phyloP scores from a whole-genome alignment of 2,797 vertebrate species.

The Pseudochirops cupreus region DNA sequence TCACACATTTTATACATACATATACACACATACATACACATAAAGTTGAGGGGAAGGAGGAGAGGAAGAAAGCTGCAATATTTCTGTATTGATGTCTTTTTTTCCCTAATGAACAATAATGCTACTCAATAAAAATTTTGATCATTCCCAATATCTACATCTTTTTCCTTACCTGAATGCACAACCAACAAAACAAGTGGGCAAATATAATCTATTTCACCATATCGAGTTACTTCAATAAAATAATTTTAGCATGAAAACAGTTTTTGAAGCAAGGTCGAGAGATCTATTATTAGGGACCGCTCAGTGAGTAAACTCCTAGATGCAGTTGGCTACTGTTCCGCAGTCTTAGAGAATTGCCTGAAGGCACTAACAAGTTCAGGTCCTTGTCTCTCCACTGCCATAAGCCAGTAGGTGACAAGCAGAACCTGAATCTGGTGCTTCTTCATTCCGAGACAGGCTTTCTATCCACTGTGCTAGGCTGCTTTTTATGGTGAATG shows the following conservation, averaged over 20 bases:
- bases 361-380: not conserved
- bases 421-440: not conserved
- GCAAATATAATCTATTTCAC: slow-evolving; percentile 46
- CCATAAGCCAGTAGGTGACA: not conserved
- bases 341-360: not conserved
- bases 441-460: not conserved
- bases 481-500: not conserved
- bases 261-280: not conserved
- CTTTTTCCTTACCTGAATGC: slow-evolving; percentile 1
- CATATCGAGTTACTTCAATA: slow-evolving; percentile 53
- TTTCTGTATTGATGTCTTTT: not conserved
- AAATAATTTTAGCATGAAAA: not conserved
- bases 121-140: slow-evolving; percentile 27
- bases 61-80: slow-evolving; percentile 28
- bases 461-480: not conserved
- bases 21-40: not conserved
- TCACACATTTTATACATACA: not conserved
- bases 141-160: slow-evolving; percentile 5
- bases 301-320: not conserved
- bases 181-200: slow-evolving; percentile 32
- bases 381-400: not conserved
- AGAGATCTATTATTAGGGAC: not conserved
- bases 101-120: not conserved
- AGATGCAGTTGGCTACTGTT: not conserved
- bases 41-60: not conserved